Percentiles rank a stretch among this genome's conserved stretches.
phyloP scores from a whole-genome alignment of 1,140 invertebrate genomes.

The Drosophila triauraria region DNA sequence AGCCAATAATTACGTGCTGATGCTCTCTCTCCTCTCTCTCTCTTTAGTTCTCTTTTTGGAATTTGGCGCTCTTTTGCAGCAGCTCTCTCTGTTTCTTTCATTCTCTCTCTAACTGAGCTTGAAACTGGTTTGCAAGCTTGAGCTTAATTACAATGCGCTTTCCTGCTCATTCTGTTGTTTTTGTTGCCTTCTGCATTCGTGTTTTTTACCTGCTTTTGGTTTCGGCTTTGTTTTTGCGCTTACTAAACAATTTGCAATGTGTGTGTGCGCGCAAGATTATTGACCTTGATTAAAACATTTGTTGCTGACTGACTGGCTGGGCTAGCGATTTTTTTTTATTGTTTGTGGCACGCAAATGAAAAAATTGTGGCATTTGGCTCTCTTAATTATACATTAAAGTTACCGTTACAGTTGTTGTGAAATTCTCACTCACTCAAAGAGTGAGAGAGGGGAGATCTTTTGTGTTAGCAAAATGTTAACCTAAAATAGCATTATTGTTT shows the following conservation, averaged over 20 bases:
- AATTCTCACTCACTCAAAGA: conserved; percentile 31
- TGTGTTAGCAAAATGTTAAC: conserved; percentile 70
- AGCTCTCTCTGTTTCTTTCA: conserved; percentile 3
- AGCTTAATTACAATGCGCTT: conserved; percentile 80
- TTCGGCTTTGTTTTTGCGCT: conserved; percentile 45
- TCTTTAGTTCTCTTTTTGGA: conserved; percentile 11
- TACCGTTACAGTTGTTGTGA: conserved; percentile 36
- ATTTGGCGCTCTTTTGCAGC: conserved; percentile 10
- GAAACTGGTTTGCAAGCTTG: conserved; percentile 73
- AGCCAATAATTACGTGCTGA: conserved; percentile 48
- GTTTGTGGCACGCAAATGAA: conserved; percentile 60
- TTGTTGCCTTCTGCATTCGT: conserved; percentile 69
- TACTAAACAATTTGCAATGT: conserved; percentile 70
- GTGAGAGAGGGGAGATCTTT: conserved; percentile 20
- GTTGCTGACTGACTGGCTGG: conserved; percentile 32
- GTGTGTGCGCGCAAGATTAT: conserved; percentile 66
- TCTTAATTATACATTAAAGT: conserved; percentile 28
- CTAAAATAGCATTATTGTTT: conserved; percentile 73
- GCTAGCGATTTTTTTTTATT: conserved; percentile 3
- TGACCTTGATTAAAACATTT: conserved; percentile 77
- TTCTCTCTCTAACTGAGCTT: conserved; percentile 27
- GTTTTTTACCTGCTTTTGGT: conserved; percentile 58
- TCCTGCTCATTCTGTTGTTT: conserved; percentile 51
- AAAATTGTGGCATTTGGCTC: conserved; percentile 24
- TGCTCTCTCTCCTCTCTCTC: conserved; percentile 21